Evolutionary conservation across 2,797 vertebrate genomes (phyloP).

Genomic region (Malurus leucopterus): DNA sequence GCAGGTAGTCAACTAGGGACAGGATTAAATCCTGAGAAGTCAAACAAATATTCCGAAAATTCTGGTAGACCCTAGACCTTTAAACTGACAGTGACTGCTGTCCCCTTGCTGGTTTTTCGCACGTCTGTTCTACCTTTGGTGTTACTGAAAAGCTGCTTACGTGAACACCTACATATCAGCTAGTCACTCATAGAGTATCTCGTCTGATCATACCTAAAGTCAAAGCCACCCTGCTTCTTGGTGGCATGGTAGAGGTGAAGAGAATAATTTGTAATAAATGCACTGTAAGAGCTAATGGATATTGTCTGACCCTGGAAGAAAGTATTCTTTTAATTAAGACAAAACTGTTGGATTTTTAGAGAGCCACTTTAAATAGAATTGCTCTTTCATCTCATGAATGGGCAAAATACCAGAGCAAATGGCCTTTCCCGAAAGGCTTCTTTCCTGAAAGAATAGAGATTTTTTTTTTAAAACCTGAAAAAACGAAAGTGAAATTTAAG

Average conservation of each 20-base stretch:
- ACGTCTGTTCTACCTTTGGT: neutral
- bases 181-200: neutral
- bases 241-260: neutral
- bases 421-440: neutral
- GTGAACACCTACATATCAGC: neutral
- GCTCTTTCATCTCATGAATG: neutral
- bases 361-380: neutral
- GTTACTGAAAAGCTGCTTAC: neutral
- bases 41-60: neutral
- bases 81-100: neutral
- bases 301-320: neutral
- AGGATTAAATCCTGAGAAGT: neutral
- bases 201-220: neutral
- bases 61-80: neutral
- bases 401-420: neutral
- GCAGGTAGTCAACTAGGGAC: neutral
- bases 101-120: neutral
- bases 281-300: neutral
- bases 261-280: neutral
- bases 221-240: neutral
- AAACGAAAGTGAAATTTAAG: neutral
- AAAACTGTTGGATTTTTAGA: neutral
- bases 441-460: neutral
- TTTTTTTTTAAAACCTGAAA: neutral
- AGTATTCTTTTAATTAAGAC: neutral